Conservation (phyloP, 2,113 vertebrate species). For the Channa argus region DNA sequence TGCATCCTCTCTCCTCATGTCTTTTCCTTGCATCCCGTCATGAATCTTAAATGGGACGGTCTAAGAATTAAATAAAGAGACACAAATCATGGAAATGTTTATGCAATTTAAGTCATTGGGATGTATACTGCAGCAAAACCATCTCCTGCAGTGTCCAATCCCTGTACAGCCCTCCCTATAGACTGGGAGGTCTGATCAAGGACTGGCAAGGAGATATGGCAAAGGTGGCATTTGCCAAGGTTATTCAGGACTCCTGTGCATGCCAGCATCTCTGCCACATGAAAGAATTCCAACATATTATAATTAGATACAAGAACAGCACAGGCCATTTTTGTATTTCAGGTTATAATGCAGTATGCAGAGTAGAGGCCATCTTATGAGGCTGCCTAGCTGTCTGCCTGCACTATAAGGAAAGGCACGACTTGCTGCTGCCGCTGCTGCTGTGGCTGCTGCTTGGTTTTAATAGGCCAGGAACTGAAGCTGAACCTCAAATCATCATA, state of each 20-base stretch:
- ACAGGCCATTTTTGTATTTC: conserved; percentile 36
- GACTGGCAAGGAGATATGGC: conserved; percentile 44
- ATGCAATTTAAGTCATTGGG: too few relatives aligned
- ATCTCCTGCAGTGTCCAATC: conserved; percentile 33
- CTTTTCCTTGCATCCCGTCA: too few relatives aligned
- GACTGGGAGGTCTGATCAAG: conserved; percentile 61
- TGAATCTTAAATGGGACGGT: too few relatives aligned
- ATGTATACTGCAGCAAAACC: background rate
- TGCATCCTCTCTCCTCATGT: too few relatives aligned
- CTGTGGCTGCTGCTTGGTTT: conserved; percentile 69
- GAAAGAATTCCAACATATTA: conserved; percentile 26
- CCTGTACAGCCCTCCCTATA: conserved; percentile 29
- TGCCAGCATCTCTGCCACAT: conserved; percentile 33
- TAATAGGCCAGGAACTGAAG: conserved; percentile 77
- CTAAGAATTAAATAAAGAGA: too few relatives aligned
- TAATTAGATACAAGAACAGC: conserved; percentile 21
- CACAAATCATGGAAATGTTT: too few relatives aligned
- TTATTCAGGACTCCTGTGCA: conserved; percentile 53
- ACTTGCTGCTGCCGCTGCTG: conserved; percentile 50
- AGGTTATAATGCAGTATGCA: conserved; percentile 60
- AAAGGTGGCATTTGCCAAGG: conserved; percentile 66
- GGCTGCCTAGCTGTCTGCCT: conserved; percentile 56
- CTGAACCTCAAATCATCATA: conserved; percentile 80
- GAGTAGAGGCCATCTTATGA: conserved; percentile 71
- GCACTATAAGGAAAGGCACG: conserved; percentile 56